phyloP scores from a whole-genome alignment of 2,113 vertebrate genomes.

The Cervus canadensis region DNA sequence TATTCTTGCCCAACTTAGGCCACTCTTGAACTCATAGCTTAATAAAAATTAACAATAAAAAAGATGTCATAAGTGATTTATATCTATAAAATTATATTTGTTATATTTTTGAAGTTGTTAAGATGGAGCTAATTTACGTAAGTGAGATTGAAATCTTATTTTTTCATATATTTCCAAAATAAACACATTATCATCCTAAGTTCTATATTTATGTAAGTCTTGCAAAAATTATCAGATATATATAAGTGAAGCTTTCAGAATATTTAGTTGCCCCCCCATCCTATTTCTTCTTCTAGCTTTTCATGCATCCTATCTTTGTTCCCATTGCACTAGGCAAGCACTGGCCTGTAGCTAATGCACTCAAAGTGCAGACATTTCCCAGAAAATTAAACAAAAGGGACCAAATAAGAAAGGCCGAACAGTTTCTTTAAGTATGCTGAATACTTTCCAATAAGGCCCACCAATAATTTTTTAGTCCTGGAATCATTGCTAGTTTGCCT shows the following conservation, averaged over 20 bases:
- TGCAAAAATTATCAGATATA: not conserved
- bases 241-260: not conserved
- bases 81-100: not conserved
- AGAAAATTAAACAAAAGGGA: conserved; percentile 22
- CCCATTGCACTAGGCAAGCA: not conserved
- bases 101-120: not conserved
- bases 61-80: not conserved
- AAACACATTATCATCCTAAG: not conserved
- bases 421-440: not conserved
- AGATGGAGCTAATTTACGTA: not conserved
- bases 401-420: not conserved
- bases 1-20: not conserved
- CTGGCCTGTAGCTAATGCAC: not conserved
- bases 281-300: not conserved
- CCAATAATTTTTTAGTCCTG: conserved; percentile 14
- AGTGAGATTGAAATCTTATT: not conserved
- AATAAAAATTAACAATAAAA: not conserved
- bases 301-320: not conserved
- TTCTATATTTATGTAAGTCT: not conserved
- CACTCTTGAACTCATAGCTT: not conserved
- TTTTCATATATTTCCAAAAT: not conserved
- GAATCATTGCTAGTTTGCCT: not conserved
- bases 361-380: not conserved
- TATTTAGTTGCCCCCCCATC: not conserved
- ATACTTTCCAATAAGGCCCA: conserved; percentile 9